Percentiles rank a stretch among this genome's conserved stretches.
Conservation (phyloP, 2,113 vertebrate genomes). For the Trinectes maculatus region DNA sequence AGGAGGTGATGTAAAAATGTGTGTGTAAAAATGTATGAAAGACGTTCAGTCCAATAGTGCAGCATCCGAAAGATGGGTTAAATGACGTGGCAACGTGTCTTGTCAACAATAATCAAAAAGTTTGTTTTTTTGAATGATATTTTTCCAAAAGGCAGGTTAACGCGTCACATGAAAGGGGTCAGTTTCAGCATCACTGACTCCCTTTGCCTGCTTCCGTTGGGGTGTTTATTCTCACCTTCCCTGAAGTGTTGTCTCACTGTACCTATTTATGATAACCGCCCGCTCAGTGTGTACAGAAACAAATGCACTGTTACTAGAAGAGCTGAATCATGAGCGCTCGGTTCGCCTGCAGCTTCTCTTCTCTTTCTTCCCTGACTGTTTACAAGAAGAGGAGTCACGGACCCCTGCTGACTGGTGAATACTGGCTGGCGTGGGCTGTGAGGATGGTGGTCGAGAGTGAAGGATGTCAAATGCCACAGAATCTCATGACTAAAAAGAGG, state of each 20-base stretch:
- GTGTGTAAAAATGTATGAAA: too few relatives aligned
- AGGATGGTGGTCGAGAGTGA: constrained; percentile 70
- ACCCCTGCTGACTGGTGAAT: constrained; percentile 51
- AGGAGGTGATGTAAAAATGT: not conserved
- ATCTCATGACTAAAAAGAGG: constrained; percentile 80
- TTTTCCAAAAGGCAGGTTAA: constrained; percentile 37
- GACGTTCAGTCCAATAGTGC: too few relatives aligned
- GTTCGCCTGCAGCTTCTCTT: constrained; percentile 3
- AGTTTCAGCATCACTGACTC: constrained; percentile 42
- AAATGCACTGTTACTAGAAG: constrained; percentile 64
- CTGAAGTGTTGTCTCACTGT: constrained; percentile 68
- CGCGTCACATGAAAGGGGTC: constrained; percentile 51
- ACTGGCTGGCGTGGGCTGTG: constrained; percentile 48
- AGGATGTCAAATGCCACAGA: constrained; percentile 74
- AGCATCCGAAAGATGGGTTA: not conserved
- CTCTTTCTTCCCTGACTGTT: constrained; percentile 39
- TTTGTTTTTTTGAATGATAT: not conserved
- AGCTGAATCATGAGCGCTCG: constrained; percentile 72
- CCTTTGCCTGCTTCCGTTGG: constrained; percentile 46
- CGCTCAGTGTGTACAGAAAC: constrained; percentile 61
- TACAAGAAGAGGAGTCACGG: constrained; percentile 59
- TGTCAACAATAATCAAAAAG: not conserved
- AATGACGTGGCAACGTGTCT: not conserved
- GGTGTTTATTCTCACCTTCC: constrained; percentile 74
- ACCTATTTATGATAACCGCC: constrained; percentile 75